Evolutionary conservation across 2,888 invertebrate species (phyloP).

Genomic region (Rhagonycha fulva): DNA sequence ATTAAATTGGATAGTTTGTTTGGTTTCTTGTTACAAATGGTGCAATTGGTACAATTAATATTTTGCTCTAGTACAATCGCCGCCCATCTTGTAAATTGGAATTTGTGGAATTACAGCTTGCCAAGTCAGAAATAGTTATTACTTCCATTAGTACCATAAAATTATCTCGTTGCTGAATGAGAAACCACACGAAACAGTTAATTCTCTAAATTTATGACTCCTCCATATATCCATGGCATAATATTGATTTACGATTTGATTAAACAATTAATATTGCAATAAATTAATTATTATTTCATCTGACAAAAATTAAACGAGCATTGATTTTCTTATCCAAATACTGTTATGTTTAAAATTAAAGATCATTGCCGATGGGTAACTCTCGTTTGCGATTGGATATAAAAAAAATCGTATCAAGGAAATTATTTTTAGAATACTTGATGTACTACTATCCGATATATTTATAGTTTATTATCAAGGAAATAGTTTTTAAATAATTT

Average conservation of each 20-base stretch:
- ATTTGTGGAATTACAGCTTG: not conserved
- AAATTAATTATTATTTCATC: not conserved
- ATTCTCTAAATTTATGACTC: not conserved
- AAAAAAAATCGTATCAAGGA: not conserved
- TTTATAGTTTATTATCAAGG: not conserved
- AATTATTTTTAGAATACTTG: not conserved
- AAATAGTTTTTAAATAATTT: not conserved
- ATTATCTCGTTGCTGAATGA: not conserved
- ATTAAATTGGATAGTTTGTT: not conserved
- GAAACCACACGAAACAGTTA: not conserved
- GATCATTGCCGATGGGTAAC: not conserved
- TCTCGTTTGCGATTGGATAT: not conserved
- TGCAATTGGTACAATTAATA: not conserved
- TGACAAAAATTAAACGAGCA: not conserved
- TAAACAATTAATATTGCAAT: slow-evolving; percentile 6
- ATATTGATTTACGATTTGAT: not conserved
- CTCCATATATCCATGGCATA: not conserved
- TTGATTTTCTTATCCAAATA: not conserved
- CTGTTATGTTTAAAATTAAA: not conserved
- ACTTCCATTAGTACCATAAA: not conserved
- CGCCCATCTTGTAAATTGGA: not conserved
- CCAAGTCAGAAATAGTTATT: not conserved
- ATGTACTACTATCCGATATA: not conserved
- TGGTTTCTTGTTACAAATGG: too few species aligned
- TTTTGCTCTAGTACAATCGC: not conserved